Percentiles rank a stretch among this genome's conserved stretches.
Conservation (phyloP, 2,797 vertebrate genomes). For the Myripristis jacobus region DNA sequence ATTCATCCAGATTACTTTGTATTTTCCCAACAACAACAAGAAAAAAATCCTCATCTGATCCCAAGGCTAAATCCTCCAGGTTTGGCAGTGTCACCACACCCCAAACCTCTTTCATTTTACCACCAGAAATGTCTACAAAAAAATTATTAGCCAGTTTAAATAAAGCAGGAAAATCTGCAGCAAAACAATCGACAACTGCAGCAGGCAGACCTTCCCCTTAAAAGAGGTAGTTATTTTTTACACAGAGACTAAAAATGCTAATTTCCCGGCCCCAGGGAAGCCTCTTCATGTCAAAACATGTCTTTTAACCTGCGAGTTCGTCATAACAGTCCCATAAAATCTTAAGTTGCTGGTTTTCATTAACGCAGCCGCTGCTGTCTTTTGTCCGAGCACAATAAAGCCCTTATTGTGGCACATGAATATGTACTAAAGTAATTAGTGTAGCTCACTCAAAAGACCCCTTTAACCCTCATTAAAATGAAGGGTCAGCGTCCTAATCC, state of each 20-base stretch:
- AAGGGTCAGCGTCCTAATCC: slow-evolving; percentile 69
- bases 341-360: slow-evolving; percentile 33
- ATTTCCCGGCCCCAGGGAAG: neutral
- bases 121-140: slow-evolving; percentile 26
- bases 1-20: too few species aligned
- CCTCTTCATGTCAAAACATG: neutral
- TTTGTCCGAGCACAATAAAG: slow-evolving; percentile 46
- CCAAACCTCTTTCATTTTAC: slow-evolving; percentile 53
- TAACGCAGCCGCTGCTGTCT: slow-evolving; percentile 35
- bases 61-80: too few species aligned
- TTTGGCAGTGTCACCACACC: slow-evolving; percentile 36
- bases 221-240: neutral
- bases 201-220: neutral
- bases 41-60: too few species aligned
- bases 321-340: neutral
- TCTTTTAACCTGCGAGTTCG: neutral
- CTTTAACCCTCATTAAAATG: slow-evolving; percentile 71
- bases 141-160: neutral
- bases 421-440: slow-evolving; percentile 72
- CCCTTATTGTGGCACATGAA: slow-evolving; percentile 65
- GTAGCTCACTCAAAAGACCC: slow-evolving; percentile 69
- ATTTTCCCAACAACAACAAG: too few species aligned
- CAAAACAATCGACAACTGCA: neutral
- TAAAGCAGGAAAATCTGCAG: neutral
- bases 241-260: neutral